Base-by-base conservation (phyloP, 2,888 invertebrate genomes). In the Copidosoma aretas region DNA sequence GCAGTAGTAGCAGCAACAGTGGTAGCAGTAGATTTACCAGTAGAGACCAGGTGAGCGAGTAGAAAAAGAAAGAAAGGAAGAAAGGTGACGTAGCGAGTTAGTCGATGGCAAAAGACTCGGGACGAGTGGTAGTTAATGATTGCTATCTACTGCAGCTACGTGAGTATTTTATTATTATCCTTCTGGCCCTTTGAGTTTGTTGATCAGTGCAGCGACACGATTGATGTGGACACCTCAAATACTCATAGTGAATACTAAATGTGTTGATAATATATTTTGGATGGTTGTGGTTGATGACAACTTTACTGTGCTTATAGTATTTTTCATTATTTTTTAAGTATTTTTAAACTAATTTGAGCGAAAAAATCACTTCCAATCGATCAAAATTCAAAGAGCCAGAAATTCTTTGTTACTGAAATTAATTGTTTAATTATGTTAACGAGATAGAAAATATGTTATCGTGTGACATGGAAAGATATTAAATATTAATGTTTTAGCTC, bases 81-180 rank as follows among this genome's bases (percentile, higher is more conserved):
- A 64, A 68, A 68, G 63, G 51, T 51, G 61, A 64, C 52, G 32
- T 46, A 57, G 64, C 21, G 24, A 63, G 64, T 68, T 64, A 68
- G 64, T 60, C n/a, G 17, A 32, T 32, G 17, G 12, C 43, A 1
- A 46, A 2, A 46, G 14, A 46, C 17, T 8, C 43, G 17, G 12
- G 8, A 14, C 17, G 14, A 8, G 43, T 46, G 43, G 43, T 12
- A 12, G 17, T 15, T 46, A 46, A 17, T 46, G 14, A 46, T 46
- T 46, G 17, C 17, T 46, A 46, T 46, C 43, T 3, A 46, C 1
- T 46, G 8, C 8, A 41, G 14, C 41, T n/a, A n/a, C 32, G 32
- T 32, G 8, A 32, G 32, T 5, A 32, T 32, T 32, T 32, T 8
- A 32, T 32, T 32, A 32, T 32, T 32, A 5, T 32, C 32, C 8